Base-by-base conservation (phyloP, 2,797 vertebrate genomes). In the Lagodon rhomboides region DNA sequence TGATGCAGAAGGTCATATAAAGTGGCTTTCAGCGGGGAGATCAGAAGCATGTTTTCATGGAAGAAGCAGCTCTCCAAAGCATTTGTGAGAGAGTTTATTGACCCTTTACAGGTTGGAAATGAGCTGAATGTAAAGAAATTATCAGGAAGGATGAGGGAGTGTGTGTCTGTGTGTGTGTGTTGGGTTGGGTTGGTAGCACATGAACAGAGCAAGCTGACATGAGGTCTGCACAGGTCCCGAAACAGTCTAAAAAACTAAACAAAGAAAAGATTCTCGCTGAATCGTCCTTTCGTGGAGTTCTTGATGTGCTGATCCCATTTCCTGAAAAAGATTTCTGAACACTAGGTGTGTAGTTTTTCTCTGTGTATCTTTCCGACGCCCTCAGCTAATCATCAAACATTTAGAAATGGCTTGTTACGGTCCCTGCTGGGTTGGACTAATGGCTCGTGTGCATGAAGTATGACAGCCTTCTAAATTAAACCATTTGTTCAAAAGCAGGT, bases 401-500 rank as follows among this genome's bases (percentile, higher is more conserved):
- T 83, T 74, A 75, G 47, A 71, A 51, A 18, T 7, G 55, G 53
- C 18, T 68, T 41, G 25, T 61, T 56, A 63, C 76, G 44, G 69
- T 85, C 85, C 75, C 77, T 76, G 80, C 72, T 85, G 79, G 61
- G 34, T 69, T 84, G 60, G 65, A 84, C 81, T 84, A 85, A 83
- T 85, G 77, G 75, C n/a, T 46, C 5, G 1, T 54, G 71, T 79
- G 75, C 82, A 82, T 79, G 56, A 85, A 83, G 83, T 80, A 78
- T 84, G 80, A 84, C 64, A 84, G 71, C 55, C 50, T 82, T 82
- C 74, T 67, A 79, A 80, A 84, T 90, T 56, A 83, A 83, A 87
- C 71, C 54, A 70, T 84, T 84, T 86, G 66, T 82, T 83, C 71
- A 85, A 84, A 84, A 89, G 75, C 82, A 78, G 73, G 72, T 82